Evolutionary conservation across 2,888 invertebrate genomes (phyloP), one percentile per base, ranked within the genome.

Genomic region (Epistrophe eligans): DNA sequence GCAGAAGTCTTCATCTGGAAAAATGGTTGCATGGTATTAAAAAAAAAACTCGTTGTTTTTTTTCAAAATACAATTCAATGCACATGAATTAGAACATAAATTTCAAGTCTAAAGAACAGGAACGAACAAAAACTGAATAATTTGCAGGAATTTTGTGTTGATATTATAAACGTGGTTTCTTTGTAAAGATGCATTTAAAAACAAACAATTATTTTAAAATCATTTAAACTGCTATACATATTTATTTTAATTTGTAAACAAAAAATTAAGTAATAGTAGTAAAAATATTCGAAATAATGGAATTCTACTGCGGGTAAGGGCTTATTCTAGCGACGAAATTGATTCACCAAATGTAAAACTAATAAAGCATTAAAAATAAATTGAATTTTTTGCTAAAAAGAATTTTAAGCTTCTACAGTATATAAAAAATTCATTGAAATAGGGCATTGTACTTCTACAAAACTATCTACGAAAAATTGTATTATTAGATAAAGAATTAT

Each of bases 1-100:
- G 95, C 97, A 97, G 95, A 97, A 96, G 95, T 96, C 96, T 93
- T 96, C 96, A 97, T 97, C 97, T 97, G 96, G 93, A 96, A 92
- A 90, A 91, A 83, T 79, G 83, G 83, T 87, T 79, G 87, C 87
- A 83, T 79, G 72, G 72, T 58, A 82, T 82, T 87, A 82, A 35
- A 58, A 79, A 58, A 71, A 50, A 13, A 40, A 82, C 7, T 67
- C 17, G 57, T 67, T 70, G 17, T 48, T 70, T 70, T 40, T n/a
- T 24, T 70, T 45, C 79, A 70, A 84, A 35, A 35, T 82, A 82
- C 71, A 79, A 60, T 83, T 76, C 57, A 76, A 83, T 82, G 79
- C 76, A 83, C 74, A 76, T 83, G 83, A 77, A 71, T 76, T 60
- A 55, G 24, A 50, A 67, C 50, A 67, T 62, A 66, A 48, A 60